phyloP scores from a whole-genome alignment of 2,113 vertebrate genomes.

The Acrocephalus arundinaceus region DNA sequence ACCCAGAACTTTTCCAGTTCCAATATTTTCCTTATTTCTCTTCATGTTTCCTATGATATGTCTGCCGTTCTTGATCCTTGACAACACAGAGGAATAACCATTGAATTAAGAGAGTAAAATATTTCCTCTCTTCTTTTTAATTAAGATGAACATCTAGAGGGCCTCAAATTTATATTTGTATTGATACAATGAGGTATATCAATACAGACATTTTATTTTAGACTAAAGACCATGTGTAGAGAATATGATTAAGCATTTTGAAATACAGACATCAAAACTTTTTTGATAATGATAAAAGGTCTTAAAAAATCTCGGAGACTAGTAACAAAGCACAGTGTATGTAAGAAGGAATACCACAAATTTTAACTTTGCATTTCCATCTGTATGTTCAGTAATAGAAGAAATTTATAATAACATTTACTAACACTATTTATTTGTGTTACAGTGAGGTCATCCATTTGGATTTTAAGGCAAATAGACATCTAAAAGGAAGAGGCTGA shows the following conservation, averaged over 20 bases:
- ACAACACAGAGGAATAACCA: neutral
- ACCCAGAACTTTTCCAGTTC: neutral
- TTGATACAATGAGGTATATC: neutral
- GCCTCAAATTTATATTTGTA: neutral
- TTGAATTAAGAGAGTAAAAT: neutral
- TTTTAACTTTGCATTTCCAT: constrained; percentile 45
- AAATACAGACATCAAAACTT: neutral
- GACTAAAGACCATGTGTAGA: neutral
- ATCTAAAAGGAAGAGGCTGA: constrained; percentile 46
- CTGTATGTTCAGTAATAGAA: constrained; percentile 51
- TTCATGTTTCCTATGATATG: neutral
- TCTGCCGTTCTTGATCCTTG: neutral
- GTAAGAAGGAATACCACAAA: constrained; percentile 5
- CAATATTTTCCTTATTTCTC: neutral
- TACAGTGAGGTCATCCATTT: constrained; percentile 60
- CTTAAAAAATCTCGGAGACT: neutral
- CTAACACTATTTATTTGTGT: constrained; percentile 55
- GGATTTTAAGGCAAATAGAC: constrained; percentile 48
- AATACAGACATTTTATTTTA: neutral
- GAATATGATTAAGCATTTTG: neutral
- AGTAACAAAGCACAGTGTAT: neutral
- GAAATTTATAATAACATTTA: constrained; percentile 60
- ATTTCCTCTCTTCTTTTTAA: neutral
- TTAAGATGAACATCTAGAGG: neutral
- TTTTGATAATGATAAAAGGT: neutral